These are phyloP conservation scores for Drosophila subpulchrella DNA, from an alignment of 1,140 invertebrate genomes.

Conservation along the genomic window DNA sequence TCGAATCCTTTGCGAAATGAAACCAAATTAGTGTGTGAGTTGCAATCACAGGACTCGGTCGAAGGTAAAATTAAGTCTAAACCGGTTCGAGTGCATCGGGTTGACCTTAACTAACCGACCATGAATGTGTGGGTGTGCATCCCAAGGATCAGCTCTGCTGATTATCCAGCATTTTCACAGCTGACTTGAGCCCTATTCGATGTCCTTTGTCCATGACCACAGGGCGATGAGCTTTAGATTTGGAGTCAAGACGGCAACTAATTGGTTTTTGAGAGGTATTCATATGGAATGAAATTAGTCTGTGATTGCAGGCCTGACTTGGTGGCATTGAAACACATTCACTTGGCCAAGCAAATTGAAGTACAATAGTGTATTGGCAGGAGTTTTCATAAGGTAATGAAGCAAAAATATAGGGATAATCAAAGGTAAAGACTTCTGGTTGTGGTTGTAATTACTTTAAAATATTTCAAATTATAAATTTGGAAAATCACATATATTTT, in stretches of 20 bases:
- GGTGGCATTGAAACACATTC: conserved; percentile 7
- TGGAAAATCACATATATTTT: no score
- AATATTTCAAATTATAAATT: no score
- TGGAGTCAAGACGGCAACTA: conserved; percentile 31
- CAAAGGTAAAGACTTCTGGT: not conserved
- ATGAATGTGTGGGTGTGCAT: conserved; percentile 10
- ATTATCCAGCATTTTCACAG: conserved; percentile 59
- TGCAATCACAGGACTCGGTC: conserved; percentile 19
- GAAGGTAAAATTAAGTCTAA: conserved; percentile 51
- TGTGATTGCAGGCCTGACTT: not conserved
- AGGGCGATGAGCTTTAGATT: conserved; percentile 5
- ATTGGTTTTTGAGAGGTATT: conserved; percentile 15
- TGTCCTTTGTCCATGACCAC: conserved; percentile 19
- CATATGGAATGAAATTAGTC: conserved; percentile 6
- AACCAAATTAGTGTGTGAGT: not conserved
- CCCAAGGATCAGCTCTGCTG: conserved; percentile 15
- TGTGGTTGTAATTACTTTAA: no score
- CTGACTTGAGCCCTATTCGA: conserved; percentile 49
- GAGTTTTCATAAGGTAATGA: not conserved
- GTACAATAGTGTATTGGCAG: not conserved
- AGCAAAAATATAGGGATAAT: not conserved
- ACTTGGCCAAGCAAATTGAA: not conserved
- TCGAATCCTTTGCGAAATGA: conserved; percentile 11
- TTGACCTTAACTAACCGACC: conserved; percentile 12
- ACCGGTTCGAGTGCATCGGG: conserved; percentile 22